Conservation (phyloP, 2,797 vertebrate genomes). For the Bradypus variegatus region DNA sequence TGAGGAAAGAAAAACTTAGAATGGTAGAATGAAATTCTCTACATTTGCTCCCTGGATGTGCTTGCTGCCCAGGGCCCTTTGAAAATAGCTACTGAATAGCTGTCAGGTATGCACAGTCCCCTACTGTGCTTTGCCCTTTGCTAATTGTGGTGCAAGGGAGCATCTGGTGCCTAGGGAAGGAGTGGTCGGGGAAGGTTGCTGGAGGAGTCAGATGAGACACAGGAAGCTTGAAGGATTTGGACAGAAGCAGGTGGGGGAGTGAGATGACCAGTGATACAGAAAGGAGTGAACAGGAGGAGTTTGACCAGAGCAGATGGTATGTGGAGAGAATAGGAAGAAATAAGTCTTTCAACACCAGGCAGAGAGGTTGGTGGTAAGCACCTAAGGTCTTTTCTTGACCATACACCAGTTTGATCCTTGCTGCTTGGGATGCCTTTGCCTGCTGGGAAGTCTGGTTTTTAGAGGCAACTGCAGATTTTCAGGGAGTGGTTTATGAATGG, state of each 20-base stretch:
- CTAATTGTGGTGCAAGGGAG: not conserved
- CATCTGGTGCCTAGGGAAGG: not conserved
- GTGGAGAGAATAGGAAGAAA: slow-evolving; percentile 15
- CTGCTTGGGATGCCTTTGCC: slow-evolving; percentile 56
- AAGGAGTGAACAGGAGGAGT: not conserved
- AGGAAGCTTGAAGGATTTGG: slow-evolving; percentile 10
- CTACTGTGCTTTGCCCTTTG: not conserved
- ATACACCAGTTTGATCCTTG: slow-evolving; percentile 31
- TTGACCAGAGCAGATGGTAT: not conserved
- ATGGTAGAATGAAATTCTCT: slow-evolving; percentile 17
- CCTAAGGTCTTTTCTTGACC: slow-evolving; percentile 37
- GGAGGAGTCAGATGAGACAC: not conserved
- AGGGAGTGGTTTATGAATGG: slow-evolving; percentile 67
- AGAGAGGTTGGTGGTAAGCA: slow-evolving; percentile 12
- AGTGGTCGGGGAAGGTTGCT: not conserved
- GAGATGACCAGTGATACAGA: not conserved
- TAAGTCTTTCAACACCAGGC: not conserved
- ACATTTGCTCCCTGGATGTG: not conserved
- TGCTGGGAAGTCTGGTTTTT: slow-evolving; percentile 53
- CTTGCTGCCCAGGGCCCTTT: not conserved
- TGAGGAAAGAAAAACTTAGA: not conserved
- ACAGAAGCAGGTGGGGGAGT: not conserved
- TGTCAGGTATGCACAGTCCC: not conserved
- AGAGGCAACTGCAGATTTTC: slow-evolving; percentile 64
- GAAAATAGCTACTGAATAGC: not conserved